A percentile compares a stretch with the other conserved stretches of the same genome.
phyloP scores from a whole-genome alignment of 2,888 invertebrate genomes.

The Sepiola atlantica region DNA sequence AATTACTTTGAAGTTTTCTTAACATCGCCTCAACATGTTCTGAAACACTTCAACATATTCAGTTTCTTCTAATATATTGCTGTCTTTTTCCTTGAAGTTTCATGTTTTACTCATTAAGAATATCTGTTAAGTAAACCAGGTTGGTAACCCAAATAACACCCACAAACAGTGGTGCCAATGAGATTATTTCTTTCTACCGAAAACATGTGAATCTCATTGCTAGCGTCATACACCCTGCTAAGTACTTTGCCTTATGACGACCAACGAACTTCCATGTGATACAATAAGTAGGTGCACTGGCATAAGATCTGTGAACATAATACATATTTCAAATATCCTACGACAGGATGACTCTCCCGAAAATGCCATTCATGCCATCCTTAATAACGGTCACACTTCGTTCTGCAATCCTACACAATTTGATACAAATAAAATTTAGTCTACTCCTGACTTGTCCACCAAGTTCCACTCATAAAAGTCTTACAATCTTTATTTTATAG shows the following conservation, averaged over 20 bases:
- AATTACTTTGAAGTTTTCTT: neutral
- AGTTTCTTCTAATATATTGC: neutral
- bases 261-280: neutral
- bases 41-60: neutral
- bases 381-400: no score
- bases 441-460: no score
- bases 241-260: neutral
- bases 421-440: no score
- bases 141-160: neutral
- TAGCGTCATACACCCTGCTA: neutral
- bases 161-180: no score
- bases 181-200: neutral
- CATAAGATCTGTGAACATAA: no score
- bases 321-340: no score
- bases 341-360: no score
- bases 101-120: neutral
- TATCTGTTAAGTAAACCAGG: neutral
- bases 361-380: no score
- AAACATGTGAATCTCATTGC: neutral
- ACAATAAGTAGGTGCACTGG: no score
- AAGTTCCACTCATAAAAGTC: no score
- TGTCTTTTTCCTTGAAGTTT: conserved; percentile 9
- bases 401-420: no score
- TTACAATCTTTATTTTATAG: no score
- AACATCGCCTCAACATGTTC: neutral